Percentiles rank a stretch among this genome's conserved stretches.
Conservation (phyloP, 2,797 vertebrate species). For the Ciconia nigra region DNA sequence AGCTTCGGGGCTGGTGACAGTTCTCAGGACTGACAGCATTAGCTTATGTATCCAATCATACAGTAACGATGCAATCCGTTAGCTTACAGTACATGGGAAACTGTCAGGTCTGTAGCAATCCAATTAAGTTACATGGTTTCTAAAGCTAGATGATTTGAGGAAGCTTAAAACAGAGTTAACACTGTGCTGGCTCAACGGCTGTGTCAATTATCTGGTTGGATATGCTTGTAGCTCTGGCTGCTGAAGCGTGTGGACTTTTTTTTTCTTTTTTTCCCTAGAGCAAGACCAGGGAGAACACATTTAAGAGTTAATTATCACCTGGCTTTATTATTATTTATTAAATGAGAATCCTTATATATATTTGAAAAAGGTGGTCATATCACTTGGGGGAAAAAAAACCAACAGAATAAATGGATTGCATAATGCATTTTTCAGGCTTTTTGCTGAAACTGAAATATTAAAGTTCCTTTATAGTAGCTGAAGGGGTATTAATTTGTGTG, state of each 20-base stretch:
- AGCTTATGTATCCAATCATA: background rate
- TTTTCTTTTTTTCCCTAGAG: background rate
- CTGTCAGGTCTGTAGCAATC: slow-evolving; percentile 50
- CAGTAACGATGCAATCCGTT: background rate
- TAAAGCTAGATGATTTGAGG: slow-evolving; percentile 45
- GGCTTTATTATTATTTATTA: background rate
- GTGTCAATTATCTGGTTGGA: slow-evolving; percentile 33
- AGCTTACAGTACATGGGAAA: background rate
- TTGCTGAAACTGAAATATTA: background rate
- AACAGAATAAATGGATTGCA: background rate
- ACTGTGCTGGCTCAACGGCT: background rate
- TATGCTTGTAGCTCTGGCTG: background rate
- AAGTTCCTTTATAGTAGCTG: background rate
- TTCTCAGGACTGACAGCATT: slow-evolving; percentile 6
- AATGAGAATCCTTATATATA: background rate
- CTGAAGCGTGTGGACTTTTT: background rate
- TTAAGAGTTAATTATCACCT: background rate
- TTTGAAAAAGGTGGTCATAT: background rate
- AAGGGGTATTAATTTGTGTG: background rate
- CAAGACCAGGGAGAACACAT: background rate
- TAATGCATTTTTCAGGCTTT: background rate
- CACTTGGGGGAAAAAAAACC: background rate
- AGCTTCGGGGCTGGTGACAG: background rate
- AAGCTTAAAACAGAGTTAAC: slow-evolving; percentile 58
- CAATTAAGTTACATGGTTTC: slow-evolving; percentile 63